Evolutionary conservation across 1,140 invertebrate genomes (phyloP).

Genomic region (Bicyclus anynana): DNA sequence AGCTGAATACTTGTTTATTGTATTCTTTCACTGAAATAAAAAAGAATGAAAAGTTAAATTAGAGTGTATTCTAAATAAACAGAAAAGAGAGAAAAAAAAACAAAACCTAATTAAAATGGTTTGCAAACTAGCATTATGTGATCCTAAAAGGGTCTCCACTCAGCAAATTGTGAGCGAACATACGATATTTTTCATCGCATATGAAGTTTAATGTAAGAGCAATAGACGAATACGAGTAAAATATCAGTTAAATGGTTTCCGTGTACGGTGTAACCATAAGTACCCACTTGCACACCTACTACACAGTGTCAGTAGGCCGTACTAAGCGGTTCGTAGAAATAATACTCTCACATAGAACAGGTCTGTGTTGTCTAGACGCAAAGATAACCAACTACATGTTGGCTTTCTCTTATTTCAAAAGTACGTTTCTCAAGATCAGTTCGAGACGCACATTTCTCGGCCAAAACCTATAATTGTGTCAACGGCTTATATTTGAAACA

Average conservation of each 20-base stretch:
- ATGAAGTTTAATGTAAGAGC: too few species aligned
- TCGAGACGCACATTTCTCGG: not conserved
- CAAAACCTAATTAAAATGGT: too few species aligned
- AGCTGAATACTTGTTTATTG: too few species aligned
- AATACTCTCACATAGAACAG: constrained; percentile 41
- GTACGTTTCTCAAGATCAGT: constrained; percentile 1
- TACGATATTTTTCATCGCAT: not conserved
- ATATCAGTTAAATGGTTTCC: constrained; percentile 28
- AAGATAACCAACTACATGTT: constrained; percentile 18
- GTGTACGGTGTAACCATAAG: constrained; percentile 7
- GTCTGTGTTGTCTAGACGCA: constrained; percentile 32
- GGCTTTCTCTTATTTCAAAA: constrained; percentile 30
- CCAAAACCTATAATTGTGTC: constrained; percentile 24
- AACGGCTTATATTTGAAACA: constrained; percentile 21
- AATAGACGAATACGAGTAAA: not conserved
- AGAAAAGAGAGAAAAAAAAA: too few species aligned
- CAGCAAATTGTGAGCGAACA: not conserved
- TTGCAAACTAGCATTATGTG: too few species aligned
- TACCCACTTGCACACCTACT: not conserved
- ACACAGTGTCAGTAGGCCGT: constrained; percentile 35
- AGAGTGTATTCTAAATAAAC: too few species aligned
- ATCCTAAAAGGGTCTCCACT: too few species aligned
- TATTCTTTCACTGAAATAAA: too few species aligned
- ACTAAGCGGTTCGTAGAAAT: constrained; percentile 32
- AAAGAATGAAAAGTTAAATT: too few species aligned